Conservation (phyloP, 2,797 vertebrate species). For the Lithobates sylvaticus region DNA sequence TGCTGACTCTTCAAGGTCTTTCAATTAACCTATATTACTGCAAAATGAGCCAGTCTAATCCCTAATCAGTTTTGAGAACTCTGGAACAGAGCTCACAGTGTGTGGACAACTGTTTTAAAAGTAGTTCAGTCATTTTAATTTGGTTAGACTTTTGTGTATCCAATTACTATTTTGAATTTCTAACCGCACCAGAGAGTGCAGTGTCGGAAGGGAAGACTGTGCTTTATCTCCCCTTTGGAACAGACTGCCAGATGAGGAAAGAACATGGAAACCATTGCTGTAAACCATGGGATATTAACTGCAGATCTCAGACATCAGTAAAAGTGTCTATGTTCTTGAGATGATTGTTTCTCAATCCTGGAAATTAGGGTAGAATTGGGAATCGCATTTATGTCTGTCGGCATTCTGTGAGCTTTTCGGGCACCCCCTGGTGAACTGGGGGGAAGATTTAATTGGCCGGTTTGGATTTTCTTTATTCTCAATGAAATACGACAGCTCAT, state of each 20-base stretch:
- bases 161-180: constrained; percentile 37
- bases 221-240: neutral
- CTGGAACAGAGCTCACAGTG: constrained; percentile 33
- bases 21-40: constrained; percentile 65
- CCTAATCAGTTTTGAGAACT: constrained; percentile 63
- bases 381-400: too few species aligned
- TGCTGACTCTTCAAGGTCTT: constrained; percentile 61
- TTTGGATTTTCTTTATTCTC: too few species aligned
- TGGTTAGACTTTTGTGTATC: constrained; percentile 36
- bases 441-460: too few species aligned
- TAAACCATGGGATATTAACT: too few species aligned
- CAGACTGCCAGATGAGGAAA: neutral
- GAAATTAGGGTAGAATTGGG: too few species aligned
- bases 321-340: too few species aligned
- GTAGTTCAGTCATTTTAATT: constrained; percentile 43
- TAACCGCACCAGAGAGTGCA: neutral
- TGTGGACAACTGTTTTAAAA: constrained; percentile 46
- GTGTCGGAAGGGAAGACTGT: neutral
- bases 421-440: too few species aligned
- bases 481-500: too few species aligned
- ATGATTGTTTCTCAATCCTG: too few species aligned
- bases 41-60: constrained; percentile 64
- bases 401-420: too few species aligned
- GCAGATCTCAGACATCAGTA: too few species aligned
- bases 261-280: neutral